Conservation (phyloP, 1,140 invertebrate species). For the Centruroides vittatus region DNA sequence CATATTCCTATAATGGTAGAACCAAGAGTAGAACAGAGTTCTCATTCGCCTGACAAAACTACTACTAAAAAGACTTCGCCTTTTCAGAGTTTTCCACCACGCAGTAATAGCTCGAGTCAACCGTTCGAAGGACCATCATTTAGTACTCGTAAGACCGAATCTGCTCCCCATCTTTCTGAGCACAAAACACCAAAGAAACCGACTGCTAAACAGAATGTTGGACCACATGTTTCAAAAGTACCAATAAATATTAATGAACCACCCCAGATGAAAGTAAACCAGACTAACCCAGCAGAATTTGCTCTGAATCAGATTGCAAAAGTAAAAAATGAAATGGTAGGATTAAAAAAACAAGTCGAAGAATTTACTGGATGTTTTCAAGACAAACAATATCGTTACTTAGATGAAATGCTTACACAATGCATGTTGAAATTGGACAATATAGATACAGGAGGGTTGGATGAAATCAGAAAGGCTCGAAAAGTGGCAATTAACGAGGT, state of each 20-base stretch:
- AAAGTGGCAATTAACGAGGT: conserved; percentile 78
- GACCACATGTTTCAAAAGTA: not conserved
- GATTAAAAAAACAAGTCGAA: conserved; percentile 48
- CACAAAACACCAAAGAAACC: not conserved
- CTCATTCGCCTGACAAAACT: no score
- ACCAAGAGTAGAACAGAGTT: not conserved
- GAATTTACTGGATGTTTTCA: conserved; percentile 43
- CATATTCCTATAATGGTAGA: not conserved
- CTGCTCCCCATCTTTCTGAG: not conserved
- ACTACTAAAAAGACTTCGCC: no score
- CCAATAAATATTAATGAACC: no score
- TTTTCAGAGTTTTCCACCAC: no score
- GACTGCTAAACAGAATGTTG: not conserved
- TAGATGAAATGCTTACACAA: conserved; percentile 90
- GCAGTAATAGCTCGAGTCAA: no score
- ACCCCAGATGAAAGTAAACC: no score
- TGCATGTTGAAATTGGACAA: conserved; percentile 80
- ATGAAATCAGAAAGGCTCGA: conserved; percentile 65
- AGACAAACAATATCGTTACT: conserved; percentile 71
- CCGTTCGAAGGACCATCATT: not conserved
- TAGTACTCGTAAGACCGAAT: not conserved
- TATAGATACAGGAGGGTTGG: conserved; percentile 79
- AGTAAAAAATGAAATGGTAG: not conserved
- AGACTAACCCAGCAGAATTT: not conserved
- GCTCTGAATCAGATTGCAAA: not conserved